Evolutionary conservation across 2,888 invertebrate species (phyloP).

Genomic region (Isoperla grammatica): DNA sequence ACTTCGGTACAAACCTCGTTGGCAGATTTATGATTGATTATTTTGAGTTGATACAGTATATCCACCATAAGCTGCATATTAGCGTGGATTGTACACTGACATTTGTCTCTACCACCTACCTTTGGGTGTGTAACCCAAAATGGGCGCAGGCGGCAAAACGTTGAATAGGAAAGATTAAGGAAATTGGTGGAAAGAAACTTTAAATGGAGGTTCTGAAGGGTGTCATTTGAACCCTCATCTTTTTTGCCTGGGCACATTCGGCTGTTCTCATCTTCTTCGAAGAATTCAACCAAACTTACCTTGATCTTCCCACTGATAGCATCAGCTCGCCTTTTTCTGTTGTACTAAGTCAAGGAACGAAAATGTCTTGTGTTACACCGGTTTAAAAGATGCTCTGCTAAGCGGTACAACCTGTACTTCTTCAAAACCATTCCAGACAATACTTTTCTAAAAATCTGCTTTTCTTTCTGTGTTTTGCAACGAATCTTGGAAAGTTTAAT

Average conservation of each 20-base stretch:
- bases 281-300: too few species aligned
- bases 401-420: too few species aligned
- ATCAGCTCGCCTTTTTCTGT: too few species aligned
- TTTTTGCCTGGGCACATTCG: constrained; percentile 35
- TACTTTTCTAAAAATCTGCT: too few species aligned
- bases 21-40: constrained; percentile 13
- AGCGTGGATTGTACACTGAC: background rate
- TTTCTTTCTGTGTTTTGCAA: too few species aligned
- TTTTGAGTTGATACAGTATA: constrained; percentile 13
- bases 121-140: constrained; percentile 32
- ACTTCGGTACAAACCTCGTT: constrained; percentile 10
- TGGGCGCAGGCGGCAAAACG: constrained; percentile 33
- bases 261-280: constrained; percentile 36
- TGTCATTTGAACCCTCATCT: constrained; percentile 35
- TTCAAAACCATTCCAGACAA: too few species aligned
- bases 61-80: constrained; percentile 23
- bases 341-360: too few species aligned
- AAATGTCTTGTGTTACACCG: too few species aligned
- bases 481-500: too few species aligned
- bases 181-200: constrained; percentile 30
- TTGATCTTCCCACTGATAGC: too few species aligned
- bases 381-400: too few species aligned
- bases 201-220: constrained; percentile 34
- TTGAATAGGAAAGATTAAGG: constrained; percentile 24
- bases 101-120: too few species aligned